Base-by-base conservation (phyloP, 2,113 vertebrate genomes). In the Protomyctophum bolini region DNA sequence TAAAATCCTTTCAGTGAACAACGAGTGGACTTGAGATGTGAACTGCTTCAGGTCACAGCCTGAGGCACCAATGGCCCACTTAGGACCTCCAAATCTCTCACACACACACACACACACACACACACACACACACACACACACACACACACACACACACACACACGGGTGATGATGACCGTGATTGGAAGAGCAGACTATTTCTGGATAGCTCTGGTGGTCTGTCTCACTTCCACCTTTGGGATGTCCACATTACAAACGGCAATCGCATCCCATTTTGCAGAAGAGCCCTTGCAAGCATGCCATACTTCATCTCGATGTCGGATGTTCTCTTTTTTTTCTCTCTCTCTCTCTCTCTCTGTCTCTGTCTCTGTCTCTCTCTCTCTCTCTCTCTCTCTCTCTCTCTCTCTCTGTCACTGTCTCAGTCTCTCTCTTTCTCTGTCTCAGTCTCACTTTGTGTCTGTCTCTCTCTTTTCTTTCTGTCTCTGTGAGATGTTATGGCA, bases 281-380 rank as follows among this genome's bases (percentile, higher is more conserved):
- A 51, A 77, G 73, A 86, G 79, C 80, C 68, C 70, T 84, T 83
- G 80, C 73, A 79, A 83, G 84, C 60, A 45, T 74, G 69, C 62
- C 60, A 45, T 74, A 86, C 78, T 83, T 88, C 84, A 86, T 86
- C 76, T 87, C 74, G 81, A 87, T 82, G 84, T 90, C 88, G 87
- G 80, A 84, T 87, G 83, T 75, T 57, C 41, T 62, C 11, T 50
- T 71, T 71, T 14, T 49, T 52, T 62, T 58, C 9, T 52, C 9
- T 6, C 2, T 52, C 12, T 10, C 12, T 52, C 50, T 1, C 12
- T 12, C 50, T 3, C 4, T 63, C 33, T 41, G 3, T 41, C 33
- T 1, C 33, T 33, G 4, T 52, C 9, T 52, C 9, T 3, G 2
- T 52, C 12, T 10, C 12, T 52, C 50, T 12, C 21, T 41, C 33